phyloP scores from a whole-genome alignment of 1,140 invertebrate species.

The Cyclina sinensis region DNA sequence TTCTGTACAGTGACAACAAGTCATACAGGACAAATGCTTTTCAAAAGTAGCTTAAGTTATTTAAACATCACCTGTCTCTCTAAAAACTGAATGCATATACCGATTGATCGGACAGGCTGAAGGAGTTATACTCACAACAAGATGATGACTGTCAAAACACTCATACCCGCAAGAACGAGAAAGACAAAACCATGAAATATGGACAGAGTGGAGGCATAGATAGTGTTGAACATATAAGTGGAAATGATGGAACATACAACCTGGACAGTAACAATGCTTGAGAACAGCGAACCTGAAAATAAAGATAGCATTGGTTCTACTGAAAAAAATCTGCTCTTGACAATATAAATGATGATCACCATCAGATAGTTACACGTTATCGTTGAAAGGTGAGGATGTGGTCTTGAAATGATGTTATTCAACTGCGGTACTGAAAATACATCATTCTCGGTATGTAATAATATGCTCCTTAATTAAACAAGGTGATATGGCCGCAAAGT shows the following conservation, averaged over 20 bases:
- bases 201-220: slow-evolving; percentile 31
- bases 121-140: slow-evolving; percentile 33
- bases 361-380: too few relatives aligned
- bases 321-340: too few relatives aligned
- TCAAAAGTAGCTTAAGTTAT: background rate
- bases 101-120: background rate
- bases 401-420: too few relatives aligned
- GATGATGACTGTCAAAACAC: background rate
- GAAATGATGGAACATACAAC: background rate
- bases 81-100: too few relatives aligned
- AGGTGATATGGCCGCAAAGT: too few relatives aligned
- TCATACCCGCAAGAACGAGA: background rate
- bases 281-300: slow-evolving; percentile 56
- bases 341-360: too few relatives aligned
- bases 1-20: background rate
- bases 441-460: too few relatives aligned
- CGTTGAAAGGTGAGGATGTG: too few relatives aligned
- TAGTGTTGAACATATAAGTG: background rate
- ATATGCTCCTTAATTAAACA: too few relatives aligned
- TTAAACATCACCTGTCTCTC: too few relatives aligned
- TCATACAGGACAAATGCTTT: background rate
- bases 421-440: too few relatives aligned
- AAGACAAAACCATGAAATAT: slow-evolving; percentile 47
- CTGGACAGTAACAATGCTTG: slow-evolving; percentile 25
- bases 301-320: too few relatives aligned